Base-by-base conservation (phyloP, 2,113 vertebrate species). In the Otolemur garnettii region DNA sequence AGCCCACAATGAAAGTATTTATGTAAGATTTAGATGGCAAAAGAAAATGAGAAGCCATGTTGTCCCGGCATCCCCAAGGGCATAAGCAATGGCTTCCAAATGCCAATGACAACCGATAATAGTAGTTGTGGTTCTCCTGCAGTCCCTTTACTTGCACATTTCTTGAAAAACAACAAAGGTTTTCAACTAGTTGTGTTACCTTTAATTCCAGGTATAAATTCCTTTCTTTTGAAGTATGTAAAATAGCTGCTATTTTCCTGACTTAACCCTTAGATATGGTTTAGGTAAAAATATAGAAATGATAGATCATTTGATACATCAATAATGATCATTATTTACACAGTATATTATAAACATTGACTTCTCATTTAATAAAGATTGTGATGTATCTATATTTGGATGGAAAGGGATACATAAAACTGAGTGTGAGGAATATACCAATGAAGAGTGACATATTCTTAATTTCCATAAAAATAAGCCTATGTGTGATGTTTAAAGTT, bases 51-150 rank as follows among this genome's bases (percentile, higher is more conserved):
- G 55, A 92, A 82, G 35, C 22, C 42, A 71, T 79, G 30, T 42
- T 74, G 33, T 92, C 64, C 42, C 79, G 57, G 71, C 80, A 72
- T 55, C 66, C 21, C 26, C 60, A 33, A 60, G 42, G 77, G 53
- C 86, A 84, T 60, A 75, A 89, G 74, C 28, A 93, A 78, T 33
- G 14, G 80, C 38, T 96, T 96, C 81, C 42, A 79, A 30, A 60
- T 35, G 77, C 35, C 79, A 91, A 74, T 82, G 26, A 91, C 30
- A 77, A 84, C 7, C 26, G 28, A 42, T 11, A 71, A 28, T 26
- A 85, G 72, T 7, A 66, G 53, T 19, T 57, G 60, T 85, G 81
- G 77, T 45, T 92, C 60, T 93, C n/a, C 35, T 45, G 38, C 14
- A 77, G 90, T 92, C 87, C 35, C 45, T 87, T 9, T n/a, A 59